Percentiles rank a stretch among this genome's conserved stretches.
These are phyloP conservation scores for Pseudochirops cupreus DNA, from an alignment of 2,797 vertebrate species.

Conservation along the genomic window DNA sequence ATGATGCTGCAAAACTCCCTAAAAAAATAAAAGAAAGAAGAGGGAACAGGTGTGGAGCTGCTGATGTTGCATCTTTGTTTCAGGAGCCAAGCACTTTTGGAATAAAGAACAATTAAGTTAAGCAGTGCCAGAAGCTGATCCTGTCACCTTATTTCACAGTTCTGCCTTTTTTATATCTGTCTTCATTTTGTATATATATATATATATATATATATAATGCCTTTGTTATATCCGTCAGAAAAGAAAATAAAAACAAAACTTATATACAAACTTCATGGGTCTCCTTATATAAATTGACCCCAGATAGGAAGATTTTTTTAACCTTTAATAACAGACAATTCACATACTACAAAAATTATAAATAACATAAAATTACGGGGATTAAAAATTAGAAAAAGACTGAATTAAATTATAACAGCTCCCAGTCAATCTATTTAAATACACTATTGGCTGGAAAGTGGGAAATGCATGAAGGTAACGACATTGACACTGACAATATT, in stretches of 20 bases:
- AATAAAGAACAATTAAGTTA: neutral
- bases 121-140: neutral
- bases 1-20: neutral
- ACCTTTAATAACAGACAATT: neutral
- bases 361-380: neutral
- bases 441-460: neutral
- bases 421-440: neutral
- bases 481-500: neutral
- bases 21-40: neutral
- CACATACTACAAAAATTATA: neutral
- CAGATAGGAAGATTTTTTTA: neutral
- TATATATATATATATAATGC: neutral
- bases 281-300: neutral
- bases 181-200: too few relatives aligned
- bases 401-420: neutral
- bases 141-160: neutral
- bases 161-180: neutral
- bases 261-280: neutral
- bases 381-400: neutral
- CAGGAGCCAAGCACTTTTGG: neutral
- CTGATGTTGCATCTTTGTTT: neutral
- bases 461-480: neutral
- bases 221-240: neutral
- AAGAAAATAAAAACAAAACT: neutral
- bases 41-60: neutral